These are phyloP conservation scores for Urocitellus parryii DNA, from an alignment of 2,113 vertebrate genomes.

Conservation along the genomic window DNA sequence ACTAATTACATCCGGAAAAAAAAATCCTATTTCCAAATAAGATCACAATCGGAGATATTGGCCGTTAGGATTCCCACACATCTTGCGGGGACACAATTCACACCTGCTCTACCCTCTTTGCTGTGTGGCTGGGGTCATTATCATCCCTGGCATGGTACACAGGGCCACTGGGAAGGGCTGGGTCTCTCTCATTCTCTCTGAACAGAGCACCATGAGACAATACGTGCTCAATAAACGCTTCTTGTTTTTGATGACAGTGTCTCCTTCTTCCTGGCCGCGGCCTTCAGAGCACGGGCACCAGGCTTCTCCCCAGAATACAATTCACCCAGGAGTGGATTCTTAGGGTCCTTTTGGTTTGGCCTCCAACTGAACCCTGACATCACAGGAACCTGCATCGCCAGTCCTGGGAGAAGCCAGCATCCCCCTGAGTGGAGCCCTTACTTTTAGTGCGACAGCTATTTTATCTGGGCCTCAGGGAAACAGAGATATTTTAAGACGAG, in stretches of 20 bases:
- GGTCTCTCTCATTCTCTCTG: background rate
- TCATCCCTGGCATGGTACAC: background rate
- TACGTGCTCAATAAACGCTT: background rate
- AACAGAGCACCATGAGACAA: accelerated
- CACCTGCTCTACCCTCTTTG: background rate
- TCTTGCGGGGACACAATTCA: background rate
- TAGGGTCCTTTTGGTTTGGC: background rate
- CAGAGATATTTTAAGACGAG: slow-evolving; percentile 76
- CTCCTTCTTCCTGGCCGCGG: background rate
- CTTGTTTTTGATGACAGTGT: background rate
- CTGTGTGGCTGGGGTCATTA: background rate
- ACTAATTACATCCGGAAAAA: background rate
- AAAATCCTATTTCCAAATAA: background rate
- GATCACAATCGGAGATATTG: background rate
- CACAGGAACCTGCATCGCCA: background rate
- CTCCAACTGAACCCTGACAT: slow-evolving; percentile 43
- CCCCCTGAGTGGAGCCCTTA: slow-evolving; percentile 64
- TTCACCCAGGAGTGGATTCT: background rate
- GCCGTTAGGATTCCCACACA: background rate
- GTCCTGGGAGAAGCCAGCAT: slow-evolving; percentile 51
- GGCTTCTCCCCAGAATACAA: background rate
- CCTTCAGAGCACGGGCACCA: background rate
- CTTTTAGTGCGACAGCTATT: slow-evolving; percentile 44
- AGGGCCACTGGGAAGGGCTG: background rate
- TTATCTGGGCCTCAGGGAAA: slow-evolving; percentile 74